A percentile compares a stretch with the other conserved stretches of the same genome.
Conservation (phyloP, 92 coral and sea anemone species). For the Actinernus sp. region DNA sequence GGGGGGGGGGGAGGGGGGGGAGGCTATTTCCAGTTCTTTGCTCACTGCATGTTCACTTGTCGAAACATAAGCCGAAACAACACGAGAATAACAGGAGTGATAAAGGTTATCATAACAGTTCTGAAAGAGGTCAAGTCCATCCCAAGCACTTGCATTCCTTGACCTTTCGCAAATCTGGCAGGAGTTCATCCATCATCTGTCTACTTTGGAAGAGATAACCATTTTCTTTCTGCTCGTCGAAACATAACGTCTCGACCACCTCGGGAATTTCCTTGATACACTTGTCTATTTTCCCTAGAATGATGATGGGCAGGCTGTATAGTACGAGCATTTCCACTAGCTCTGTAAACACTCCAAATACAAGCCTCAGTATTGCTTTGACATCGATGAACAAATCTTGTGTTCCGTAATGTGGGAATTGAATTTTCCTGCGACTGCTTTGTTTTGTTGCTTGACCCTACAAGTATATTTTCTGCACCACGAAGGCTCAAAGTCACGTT, state of each 20-base stretch:
- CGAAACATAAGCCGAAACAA: slow-evolving; percentile 7
- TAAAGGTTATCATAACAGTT: background rate
- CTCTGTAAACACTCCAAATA: slow-evolving; percentile 4
- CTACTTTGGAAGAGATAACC: slow-evolving; percentile 1
- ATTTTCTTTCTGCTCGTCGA: slow-evolving; percentile 5
- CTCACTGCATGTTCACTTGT: slow-evolving; percentile 17
- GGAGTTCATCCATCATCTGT: slow-evolving; percentile 1
- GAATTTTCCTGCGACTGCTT: no score
- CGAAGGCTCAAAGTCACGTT: no score
- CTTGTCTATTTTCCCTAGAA: slow-evolving; percentile 63
- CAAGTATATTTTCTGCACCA: no score
- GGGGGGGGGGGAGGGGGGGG: no score
- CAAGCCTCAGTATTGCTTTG: slow-evolving; percentile 1
- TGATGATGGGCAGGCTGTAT: slow-evolving; percentile 67
- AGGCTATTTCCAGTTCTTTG: no score
- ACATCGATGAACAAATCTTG: no score
- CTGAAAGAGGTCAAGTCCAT: slow-evolving; percentile 12
- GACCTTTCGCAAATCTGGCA: slow-evolving; percentile 2
- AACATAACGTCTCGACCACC: background rate
- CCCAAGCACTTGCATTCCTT: slow-evolving; percentile 20
- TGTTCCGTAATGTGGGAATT: no score
- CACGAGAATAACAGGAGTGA: slow-evolving; percentile 10
- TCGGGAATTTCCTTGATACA: background rate
- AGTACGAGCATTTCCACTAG: slow-evolving; percentile 61
- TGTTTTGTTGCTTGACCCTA: no score